These are phyloP conservation scores for Otis tarda DNA, from an alignment of 2,113 vertebrate genomes.

Conservation along the genomic window DNA sequence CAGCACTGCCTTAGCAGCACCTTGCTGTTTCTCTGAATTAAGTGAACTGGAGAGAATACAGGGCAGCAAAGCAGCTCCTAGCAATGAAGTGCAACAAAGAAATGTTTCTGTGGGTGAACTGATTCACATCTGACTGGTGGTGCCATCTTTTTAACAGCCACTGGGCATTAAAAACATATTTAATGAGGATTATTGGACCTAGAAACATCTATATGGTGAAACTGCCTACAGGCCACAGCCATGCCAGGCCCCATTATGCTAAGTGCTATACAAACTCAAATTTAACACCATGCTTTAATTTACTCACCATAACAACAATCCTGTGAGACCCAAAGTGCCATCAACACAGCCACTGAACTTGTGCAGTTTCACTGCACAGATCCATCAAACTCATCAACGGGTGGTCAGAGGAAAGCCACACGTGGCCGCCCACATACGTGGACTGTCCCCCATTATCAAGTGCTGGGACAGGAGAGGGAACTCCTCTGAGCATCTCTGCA, in stretches of 20 bases:
- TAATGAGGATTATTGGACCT: slow-evolving; percentile 21
- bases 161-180: neutral
- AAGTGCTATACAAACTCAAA: slow-evolving; percentile 42
- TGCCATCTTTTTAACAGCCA: neutral
- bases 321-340: neutral
- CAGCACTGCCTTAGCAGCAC: neutral
- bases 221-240: neutral
- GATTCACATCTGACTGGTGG: neutral
- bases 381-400: neutral
- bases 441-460: neutral
- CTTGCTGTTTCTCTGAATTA: neutral
- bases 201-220: neutral
- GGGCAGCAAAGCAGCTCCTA: slow-evolving; percentile 3
- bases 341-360: neutral
- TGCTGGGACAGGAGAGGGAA: neutral
- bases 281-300: slow-evolving; percentile 39
- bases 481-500: neutral
- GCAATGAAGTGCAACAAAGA: neutral
- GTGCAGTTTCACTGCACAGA: neutral
- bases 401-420: neutral
- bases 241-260: neutral
- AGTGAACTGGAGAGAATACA: neutral
- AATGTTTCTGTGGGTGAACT: neutral
- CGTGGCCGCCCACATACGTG: neutral
- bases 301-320: slow-evolving; percentile 4